Base-by-base conservation (phyloP, 2,888 invertebrate species). In the Noctua comes region DNA sequence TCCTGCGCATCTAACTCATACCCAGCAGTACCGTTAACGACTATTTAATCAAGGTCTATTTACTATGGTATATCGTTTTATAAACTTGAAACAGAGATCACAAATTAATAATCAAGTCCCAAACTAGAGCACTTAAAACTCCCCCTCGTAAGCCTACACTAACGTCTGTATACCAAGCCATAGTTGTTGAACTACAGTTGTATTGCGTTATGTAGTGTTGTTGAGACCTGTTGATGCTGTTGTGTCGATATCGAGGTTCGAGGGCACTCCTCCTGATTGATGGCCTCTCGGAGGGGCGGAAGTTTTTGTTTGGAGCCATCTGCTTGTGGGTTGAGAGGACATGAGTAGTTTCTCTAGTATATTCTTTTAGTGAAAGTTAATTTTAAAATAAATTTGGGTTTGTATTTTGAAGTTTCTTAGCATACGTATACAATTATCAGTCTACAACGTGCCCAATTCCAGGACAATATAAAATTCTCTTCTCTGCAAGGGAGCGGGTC, bases 221-320 rank as follows among this genome's bases (percentile, higher is more conserved):
- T 57, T 48, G 48, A 51, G 69, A 85, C 83, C 83, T 83, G 83
- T 83, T 85, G 83, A 76, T 40, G 68, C 40, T 27, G 57, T 40
- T 18, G 70, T 31, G 79, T 46, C 59, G 76, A 43, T 62, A 16
- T 77, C 54, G 77, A 72, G 82, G 46, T 24, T 77, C 54, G 82
- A 81, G 77, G 27, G 82, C 82, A 16, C 76, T 76, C 16, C n/a
- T 24, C 64, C 51, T 75, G 71, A 76, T 83, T 57, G 68, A 84
- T 71, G 68, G 65, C 64, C 64, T 51, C 64, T 40, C 36, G 24
- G 36, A 16, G 64, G 66, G 43, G 43, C 6, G 43, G 18, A 24
- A 2, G 46, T 21, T 79, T 54, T 82, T 68, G 76, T 40, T 62
- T 65, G 31, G 10, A 36, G 18, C 51, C 51, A 48, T 51, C 65